Conservation (phyloP, 2,113 vertebrate genomes). For the Epinephelus cyanopodus region DNA sequence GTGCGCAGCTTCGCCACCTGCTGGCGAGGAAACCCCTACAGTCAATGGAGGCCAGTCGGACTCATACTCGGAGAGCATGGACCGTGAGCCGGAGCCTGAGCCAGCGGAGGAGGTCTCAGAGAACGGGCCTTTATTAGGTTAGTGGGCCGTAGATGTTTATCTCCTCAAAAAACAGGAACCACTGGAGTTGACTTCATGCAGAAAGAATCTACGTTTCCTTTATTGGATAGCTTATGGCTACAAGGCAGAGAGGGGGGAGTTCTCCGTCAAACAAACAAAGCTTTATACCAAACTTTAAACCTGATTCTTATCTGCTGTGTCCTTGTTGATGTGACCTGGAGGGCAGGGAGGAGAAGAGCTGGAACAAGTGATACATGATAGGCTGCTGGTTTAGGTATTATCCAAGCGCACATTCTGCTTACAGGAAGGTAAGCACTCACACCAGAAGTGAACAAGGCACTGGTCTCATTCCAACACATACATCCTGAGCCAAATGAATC, state of each 20-base stretch:
- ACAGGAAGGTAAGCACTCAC: background rate
- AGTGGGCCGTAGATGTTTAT: conserved; percentile 64
- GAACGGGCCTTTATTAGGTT: conserved; percentile 92
- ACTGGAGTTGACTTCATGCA: background rate
- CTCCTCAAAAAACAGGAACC: background rate
- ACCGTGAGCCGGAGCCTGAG: conserved; percentile 90
- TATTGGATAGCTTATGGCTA: background rate
- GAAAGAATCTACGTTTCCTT: background rate
- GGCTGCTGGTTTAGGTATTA: conserved; percentile 31
- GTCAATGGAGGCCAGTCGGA: conserved; percentile 94
- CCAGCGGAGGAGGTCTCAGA: conserved; percentile 91
- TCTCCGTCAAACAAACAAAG: conserved; percentile 39
- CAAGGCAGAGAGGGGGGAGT: background rate
- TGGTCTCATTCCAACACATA: conserved; percentile 22
- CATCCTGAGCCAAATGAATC: conserved; percentile 1
- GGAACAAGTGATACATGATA: conserved; percentile 58
- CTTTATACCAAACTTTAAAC: conserved; percentile 48
- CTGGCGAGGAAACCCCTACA: conserved; percentile 85
- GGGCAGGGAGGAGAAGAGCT: conserved; percentile 31
- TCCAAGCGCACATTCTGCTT: conserved; percentile 13
- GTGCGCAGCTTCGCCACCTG: conserved; percentile 63
- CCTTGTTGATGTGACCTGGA: conserved; percentile 57
- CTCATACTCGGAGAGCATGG: conserved; percentile 87
- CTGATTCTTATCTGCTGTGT: conserved; percentile 38
- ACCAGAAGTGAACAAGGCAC: conserved; percentile 18